These are phyloP conservation scores for Orthosia gothica DNA, from an alignment of 2,888 invertebrate genomes.

Conservation along the genomic window DNA sequence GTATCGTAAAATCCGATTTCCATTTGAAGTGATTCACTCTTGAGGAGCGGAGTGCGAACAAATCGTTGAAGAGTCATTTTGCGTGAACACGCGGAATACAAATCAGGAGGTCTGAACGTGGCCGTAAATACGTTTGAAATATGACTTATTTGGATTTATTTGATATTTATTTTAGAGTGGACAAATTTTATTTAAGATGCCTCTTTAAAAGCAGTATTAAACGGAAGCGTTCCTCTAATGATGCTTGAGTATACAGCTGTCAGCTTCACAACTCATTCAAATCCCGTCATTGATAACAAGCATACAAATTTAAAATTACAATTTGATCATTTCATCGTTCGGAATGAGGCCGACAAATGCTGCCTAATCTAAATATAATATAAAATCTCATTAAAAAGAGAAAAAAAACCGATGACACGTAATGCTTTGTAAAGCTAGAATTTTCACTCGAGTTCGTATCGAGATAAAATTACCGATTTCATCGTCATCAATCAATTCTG, in stretches of 20 bases:
- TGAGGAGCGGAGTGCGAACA: constrained; percentile 63
- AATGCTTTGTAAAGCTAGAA: constrained; percentile 63
- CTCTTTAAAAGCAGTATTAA: constrained; percentile 30
- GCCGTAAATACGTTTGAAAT: constrained; percentile 83
- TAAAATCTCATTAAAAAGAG: constrained; percentile 54
- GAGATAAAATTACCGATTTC: constrained; percentile 79
- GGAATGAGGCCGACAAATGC: constrained; percentile 41
- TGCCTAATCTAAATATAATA: constrained; percentile 47
- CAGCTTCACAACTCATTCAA: constrained; percentile 37
- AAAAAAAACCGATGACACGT: constrained; percentile 57
- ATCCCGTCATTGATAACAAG: constrained; percentile 50
- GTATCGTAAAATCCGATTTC: constrained; percentile 53
- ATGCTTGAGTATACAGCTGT: constrained; percentile 41
- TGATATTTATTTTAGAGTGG: constrained; percentile 22
- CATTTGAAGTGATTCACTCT: constrained; percentile 64
- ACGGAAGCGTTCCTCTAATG: constrained; percentile 24
- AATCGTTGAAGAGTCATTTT: constrained; percentile 75
- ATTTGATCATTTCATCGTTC: constrained; percentile 50
- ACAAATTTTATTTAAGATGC: constrained; percentile 18
- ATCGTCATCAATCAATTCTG: constrained; percentile 80
- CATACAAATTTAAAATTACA: constrained; percentile 65
- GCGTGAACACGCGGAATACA: constrained; percentile 97
- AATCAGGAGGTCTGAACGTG: constrained; percentile 91
- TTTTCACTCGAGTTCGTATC: constrained; percentile 71
- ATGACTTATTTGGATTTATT: constrained; percentile 48